Base-by-base conservation (phyloP, 2,888 invertebrate species). In the Cryptocheilus praepositus region DNA sequence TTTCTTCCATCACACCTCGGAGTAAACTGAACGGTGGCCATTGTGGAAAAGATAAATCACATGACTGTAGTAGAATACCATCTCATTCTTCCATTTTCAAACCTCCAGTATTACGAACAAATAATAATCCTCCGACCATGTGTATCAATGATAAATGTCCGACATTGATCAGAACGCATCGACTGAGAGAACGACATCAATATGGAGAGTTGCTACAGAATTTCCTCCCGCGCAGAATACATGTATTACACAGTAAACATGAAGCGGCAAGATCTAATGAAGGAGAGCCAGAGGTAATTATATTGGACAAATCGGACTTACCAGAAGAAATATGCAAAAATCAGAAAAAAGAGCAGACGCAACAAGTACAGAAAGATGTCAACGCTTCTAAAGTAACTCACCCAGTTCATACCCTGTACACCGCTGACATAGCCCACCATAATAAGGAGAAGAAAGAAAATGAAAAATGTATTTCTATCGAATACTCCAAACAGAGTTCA, bases 161-260 rank as follows among this genome's bases (percentile, higher is more conserved):
- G 0, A 83, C 83, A 0, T 58, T 86, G 25, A 63, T 61, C 2
- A 82, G 70, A 25, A 80, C 84, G 0, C 74, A 80, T 58, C 72
- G 76, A 8, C 62, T 86, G 18, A 79, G 73, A 13, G 85, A 86
- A 18, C 85, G 79, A 52, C 72, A 71, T 62, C 80, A 85, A 16
- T 87, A 87, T 51, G 72, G 80, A n/a, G 80, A 83, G 28, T 52
- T 87, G 64, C 19, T 87, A 11, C 82, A 83, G 36, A 82, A 77
- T 28, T 85, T 82, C 51, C 22, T 80, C 3, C 81, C 83, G 0
- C 73, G 58, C 16, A 74, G 77, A 51, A 71, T 77, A 46, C 76
- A 83, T 2, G 55, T 79, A 19, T 18, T 80, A 5, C 71, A 64
- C 1, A 67, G 65, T 18, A 80, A 75, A 56, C 46, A 60, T 3